A percentile compares a stretch with the other conserved stretches of the same genome.
phyloP scores from a whole-genome alignment of 2,797 vertebrate genomes.

The Eupleurogrammus muticus region DNA sequence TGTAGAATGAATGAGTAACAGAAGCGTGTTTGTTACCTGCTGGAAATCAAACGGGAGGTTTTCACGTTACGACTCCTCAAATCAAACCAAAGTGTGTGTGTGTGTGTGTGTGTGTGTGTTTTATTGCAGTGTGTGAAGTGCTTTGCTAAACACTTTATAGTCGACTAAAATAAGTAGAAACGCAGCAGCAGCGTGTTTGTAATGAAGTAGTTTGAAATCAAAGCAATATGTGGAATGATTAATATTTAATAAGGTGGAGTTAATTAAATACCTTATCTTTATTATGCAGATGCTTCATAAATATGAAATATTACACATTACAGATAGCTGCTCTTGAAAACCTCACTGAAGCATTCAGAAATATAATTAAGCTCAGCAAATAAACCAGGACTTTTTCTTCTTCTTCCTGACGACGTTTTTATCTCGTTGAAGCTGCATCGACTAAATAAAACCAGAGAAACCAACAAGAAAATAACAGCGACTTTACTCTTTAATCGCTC shows the following conservation, averaged over 20 bases:
- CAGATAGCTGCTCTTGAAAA: constrained; percentile 89
- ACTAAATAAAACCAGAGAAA: constrained; percentile 71
- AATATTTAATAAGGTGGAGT: constrained; percentile 90
- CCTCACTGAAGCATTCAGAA: constrained; percentile 90
- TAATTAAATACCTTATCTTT: constrained; percentile 96
- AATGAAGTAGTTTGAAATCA: constrained; percentile 84
- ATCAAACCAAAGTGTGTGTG: too few species aligned
- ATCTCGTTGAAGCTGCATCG: constrained; percentile 73
- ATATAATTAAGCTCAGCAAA: constrained; percentile 87
- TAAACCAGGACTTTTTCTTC: constrained; percentile 63
- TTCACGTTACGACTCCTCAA: too few species aligned
- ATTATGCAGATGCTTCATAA: constrained; percentile 93
- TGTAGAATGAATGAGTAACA: too few species aligned
- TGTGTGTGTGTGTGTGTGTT: too few species aligned
- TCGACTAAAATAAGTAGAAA: constrained; percentile 53
- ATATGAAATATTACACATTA: constrained; percentile 93
- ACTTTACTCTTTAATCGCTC: too few species aligned
- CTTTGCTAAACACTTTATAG: constrained; percentile 66
- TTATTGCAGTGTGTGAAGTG: constrained; percentile 54
- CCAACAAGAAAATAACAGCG: too few species aligned
- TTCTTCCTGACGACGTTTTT: constrained; percentile 53
- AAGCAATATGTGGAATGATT: constrained; percentile 89
- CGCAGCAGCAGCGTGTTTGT: constrained; percentile 71
- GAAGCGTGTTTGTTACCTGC: too few species aligned
- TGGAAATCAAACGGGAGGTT: too few species aligned